Evolutionary conservation across 2,888 invertebrate species (phyloP), one percentile per base, ranked within the genome.

Genomic region (Synergus laeviventris): DNA sequence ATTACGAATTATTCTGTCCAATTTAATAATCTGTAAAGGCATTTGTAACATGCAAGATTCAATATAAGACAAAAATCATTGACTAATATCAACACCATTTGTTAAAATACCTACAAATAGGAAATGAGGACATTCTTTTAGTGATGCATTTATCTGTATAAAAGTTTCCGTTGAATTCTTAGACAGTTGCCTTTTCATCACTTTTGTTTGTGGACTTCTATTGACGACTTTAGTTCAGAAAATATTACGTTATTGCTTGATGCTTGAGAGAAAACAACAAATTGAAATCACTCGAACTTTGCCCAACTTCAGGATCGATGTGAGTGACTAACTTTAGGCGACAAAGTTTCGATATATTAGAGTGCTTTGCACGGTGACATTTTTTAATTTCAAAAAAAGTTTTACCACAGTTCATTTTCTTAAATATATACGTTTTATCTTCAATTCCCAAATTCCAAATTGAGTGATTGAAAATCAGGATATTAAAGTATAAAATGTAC

Each of bases 341-440:
- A 49, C 31, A 70, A 70, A 70, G 45, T 70, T 70, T 36, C 3
- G 21, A 64, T 64, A 64, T 64, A 64, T 64, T 42, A 64, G 21
- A 64, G 61, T 36, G 21, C 39, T 18, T 39, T 39, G 14, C 14
- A 12, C 39, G 39, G 39, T 39, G 39, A 39, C 9, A 39, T 39
- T 39, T 39, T 39, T 39, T 39, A 39, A 39, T 11, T 39, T 39
- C 11, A 1, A 11, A 39, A 39, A 39, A 9, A 11, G 11, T 9
- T 11, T 36, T 39, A 11, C 39, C 11, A 11, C 39, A 11, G 39
- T 11, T 5, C 31, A 31, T 31, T 31, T 31, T 31, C 31, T 31
- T 31, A 31, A 31, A 31, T 7, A 31, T 7, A 31, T 38, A 38
- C 16, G 36, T 62, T 62, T 18, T 11, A n/a, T 8, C 11, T 2